Evolutionary conservation across 2,888 invertebrate genomes (phyloP).

Genomic region (Odontocerum albicorne): DNA sequence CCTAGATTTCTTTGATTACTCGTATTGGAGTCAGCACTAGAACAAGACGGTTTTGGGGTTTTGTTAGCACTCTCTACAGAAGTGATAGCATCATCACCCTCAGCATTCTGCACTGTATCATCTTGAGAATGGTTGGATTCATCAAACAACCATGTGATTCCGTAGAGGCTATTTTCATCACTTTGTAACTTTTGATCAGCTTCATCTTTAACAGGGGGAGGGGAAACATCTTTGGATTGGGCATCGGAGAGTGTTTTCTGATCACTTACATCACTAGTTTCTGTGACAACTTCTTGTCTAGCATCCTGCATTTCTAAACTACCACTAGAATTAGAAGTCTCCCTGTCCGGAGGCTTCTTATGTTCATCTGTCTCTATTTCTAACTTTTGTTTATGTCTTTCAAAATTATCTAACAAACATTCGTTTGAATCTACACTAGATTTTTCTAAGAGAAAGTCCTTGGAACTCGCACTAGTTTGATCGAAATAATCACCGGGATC

Average conservation of each 20-base stretch:
- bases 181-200: conserved; percentile 37
- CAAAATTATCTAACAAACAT: conserved; percentile 44
- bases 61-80: conserved; percentile 36
- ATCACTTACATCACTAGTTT: conserved; percentile 40
- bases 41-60: conserved; percentile 51
- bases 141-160: conserved; percentile 56
- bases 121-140: conserved; percentile 46
- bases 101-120: conserved; percentile 37
- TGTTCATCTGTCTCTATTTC: conserved; percentile 39
- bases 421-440: conserved; percentile 58
- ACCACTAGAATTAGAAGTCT: conserved; percentile 62
- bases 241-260: conserved; percentile 47
- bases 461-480: conserved; percentile 69
- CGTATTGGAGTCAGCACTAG: conserved; percentile 42
- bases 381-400: conserved; percentile 42
- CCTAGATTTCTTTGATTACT: conserved; percentile 66
- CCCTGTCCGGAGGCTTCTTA: conserved; percentile 43
- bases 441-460: conserved; percentile 67
- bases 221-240: conserved; percentile 30
- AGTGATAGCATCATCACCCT: conserved; percentile 36
- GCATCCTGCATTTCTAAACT: conserved; percentile 58
- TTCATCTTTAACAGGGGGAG: conserved; percentile 28
- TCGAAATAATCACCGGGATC: conserved; percentile 55
- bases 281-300: conserved; percentile 36
- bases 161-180: conserved; percentile 53